Evolutionary conservation across 35 echinoderm and acorn worm genomes (phyloP).

Genomic region (Apostichopus japonicus): DNA sequence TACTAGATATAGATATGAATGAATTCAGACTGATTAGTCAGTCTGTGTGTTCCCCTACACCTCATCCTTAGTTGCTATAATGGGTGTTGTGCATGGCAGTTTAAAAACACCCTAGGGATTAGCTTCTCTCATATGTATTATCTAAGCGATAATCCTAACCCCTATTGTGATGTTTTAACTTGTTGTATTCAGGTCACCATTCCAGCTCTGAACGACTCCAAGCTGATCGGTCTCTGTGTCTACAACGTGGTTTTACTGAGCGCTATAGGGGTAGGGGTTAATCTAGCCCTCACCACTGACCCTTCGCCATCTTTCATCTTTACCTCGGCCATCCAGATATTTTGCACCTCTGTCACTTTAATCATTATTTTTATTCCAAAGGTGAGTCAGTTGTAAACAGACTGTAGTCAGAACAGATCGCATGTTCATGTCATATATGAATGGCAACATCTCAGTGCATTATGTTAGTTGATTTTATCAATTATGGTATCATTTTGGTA

Average conservation of each 20-base stretch:
- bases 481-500: background rate
- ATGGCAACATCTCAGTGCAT: no score
- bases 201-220: constrained; percentile 62
- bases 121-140: no score
- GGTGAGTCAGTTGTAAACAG: constrained; percentile 13
- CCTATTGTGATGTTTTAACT: background rate
- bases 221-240: constrained; percentile 69
- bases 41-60: no score
- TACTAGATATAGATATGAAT: no score
- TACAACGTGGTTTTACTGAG: constrained; percentile 68
- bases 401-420: no score
- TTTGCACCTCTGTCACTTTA: constrained; percentile 59
- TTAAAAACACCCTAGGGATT: background rate
- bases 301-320: constrained; percentile 34
- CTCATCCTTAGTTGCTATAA: no score
- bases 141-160: background rate
- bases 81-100: no score
- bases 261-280: constrained; percentile 55
- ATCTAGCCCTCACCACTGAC: constrained; percentile 39
- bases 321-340: constrained; percentile 44
- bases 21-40: no score
- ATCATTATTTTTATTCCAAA: constrained; percentile 67
- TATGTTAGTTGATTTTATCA: no score
- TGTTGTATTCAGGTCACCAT: constrained; percentile 42
- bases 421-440: no score